Evolutionary conservation across 2,888 invertebrate species (phyloP), one percentile per base, ranked within the genome.

Genomic region (Psococerastis gibbosa): DNA sequence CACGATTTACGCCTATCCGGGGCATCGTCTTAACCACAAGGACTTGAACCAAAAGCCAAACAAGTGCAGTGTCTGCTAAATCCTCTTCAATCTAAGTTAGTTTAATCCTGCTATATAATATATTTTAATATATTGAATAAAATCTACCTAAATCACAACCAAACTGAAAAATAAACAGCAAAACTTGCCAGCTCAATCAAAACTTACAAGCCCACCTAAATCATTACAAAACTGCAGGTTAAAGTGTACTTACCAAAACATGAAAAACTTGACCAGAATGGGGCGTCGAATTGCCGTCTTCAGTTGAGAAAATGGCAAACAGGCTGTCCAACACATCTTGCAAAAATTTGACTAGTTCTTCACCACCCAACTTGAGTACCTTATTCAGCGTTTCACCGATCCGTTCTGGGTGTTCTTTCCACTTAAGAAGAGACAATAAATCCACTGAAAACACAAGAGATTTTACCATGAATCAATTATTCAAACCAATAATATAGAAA

Each of bases 251-350:
- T 55, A 69, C 89, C 46, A 94, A 67, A 23, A 89, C 88, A 55
- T 88, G 78, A 58, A 95, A 94, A 22, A 94, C 91, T 16, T 87
- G 71, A 23, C 88, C 88, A 2, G 89, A 89, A 57, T 89, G 79
- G 20, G 79, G 75, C 0, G 89, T 89, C 33, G 85, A 73, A 57
- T 84, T 88, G 17, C 88, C 89, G 58, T 91, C 87, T 59, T 89
- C 89, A 6, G 87, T 87, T 5, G 87, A 85, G 57, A 94, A 89
- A 69, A 95, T 75, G 15, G 87, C 82, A 60, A 94, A 94, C 2
- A 95, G 63, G 0, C 89, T 85, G 57, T 95, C 94, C 9, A 95
- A 64, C 2, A 94, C 89, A 56, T 94, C 94, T 59, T 92, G 83
- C 2, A 95, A 67, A 61, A 92, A 94, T 66, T 94, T 92, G 11